A percentile compares a stretch with the other conserved stretches of the same genome.
phyloP scores from a whole-genome alignment of 2,888 invertebrate genomes.

The Amiota minor region DNA sequence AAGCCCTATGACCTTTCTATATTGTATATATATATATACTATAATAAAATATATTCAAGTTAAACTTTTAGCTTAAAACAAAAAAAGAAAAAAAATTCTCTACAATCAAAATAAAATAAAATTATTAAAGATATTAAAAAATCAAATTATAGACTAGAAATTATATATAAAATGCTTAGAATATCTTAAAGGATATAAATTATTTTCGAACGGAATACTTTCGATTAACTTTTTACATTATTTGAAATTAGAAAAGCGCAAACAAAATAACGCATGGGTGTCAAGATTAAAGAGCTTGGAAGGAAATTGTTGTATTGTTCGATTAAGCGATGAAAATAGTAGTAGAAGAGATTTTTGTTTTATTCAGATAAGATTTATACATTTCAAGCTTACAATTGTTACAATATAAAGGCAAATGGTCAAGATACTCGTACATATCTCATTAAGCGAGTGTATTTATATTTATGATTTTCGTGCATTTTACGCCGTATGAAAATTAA shows the following conservation, averaged over 20 bases:
- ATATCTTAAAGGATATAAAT: background rate
- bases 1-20: too few relatives aligned
- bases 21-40: too few relatives aligned
- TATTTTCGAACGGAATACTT: slow-evolving; percentile 11
- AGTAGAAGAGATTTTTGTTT: background rate
- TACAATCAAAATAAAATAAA: background rate
- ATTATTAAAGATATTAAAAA: background rate
- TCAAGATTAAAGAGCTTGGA: background rate
- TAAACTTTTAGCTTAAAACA: slow-evolving; percentile 1
- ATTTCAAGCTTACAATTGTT: background rate
- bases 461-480: background rate
- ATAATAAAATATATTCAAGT: background rate
- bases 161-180: background rate
- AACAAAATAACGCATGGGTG: background rate
- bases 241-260: background rate
- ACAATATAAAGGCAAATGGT: slow-evolving; percentile 2
- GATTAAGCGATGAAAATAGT: background rate
- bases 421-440: background rate
- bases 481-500: background rate
- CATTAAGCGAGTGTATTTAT: background rate
- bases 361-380: background rate
- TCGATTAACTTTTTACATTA: slow-evolving; percentile 22
- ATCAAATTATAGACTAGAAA: slow-evolving; percentile 14
- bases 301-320: background rate
- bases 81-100: background rate